Evolutionary conservation across 23 tunicate genomes (phyloP), one percentile per base, ranked within the genome.

Genomic region (Oikopleura dioica): DNA sequence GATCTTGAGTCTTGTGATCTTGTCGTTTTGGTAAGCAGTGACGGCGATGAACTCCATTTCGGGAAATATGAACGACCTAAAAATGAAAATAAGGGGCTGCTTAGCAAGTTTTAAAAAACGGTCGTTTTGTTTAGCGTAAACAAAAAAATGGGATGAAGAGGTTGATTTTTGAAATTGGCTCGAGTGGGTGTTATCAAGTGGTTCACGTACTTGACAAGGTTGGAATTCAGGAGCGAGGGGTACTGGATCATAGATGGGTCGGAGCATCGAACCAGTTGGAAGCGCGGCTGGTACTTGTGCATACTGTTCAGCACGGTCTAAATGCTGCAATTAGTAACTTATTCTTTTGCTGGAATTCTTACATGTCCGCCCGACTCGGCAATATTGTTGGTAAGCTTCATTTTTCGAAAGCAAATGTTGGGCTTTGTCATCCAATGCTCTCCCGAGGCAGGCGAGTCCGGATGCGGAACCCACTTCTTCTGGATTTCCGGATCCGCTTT

Each of bases 401-500:
- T 2, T 63, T 63, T 63, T 2, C n/a, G 72, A 63, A 63, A 63
- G 30, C 28, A 63, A 29, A 63, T 28, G 26, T 28, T 16, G 2
- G 72, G 72, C 31, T 29, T 23, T 16, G 26, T 21, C 72, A 63
- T 63, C 72, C 72, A 63, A 4, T 63, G 72, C 72, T 63, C 72
- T 21, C 72, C 72, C 4, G 30, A 21, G 4, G 72, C 72, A 24
- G 72, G 72, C 30, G 72, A 63, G 30, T 63, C 72, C 4, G 72
- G 72, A 26, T 63, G 72, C 2, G 30, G 26, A 28, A 16, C 2
- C 72, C 26, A 16, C n/a, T 26, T 23, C n/a, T 63, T 63, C 2
- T 23, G 72, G 4, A 63, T 16, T 26, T 63, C 72, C 30, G 72
- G 72, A 63, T 63, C 72, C 30, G 72, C 72, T 63, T 63, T 63